A percentile compares a stretch with the other conserved stretches of the same genome.
phyloP scores from a whole-genome alignment of 92 coral and sea anemone species.

The Epizoanthus rinbou region DNA sequence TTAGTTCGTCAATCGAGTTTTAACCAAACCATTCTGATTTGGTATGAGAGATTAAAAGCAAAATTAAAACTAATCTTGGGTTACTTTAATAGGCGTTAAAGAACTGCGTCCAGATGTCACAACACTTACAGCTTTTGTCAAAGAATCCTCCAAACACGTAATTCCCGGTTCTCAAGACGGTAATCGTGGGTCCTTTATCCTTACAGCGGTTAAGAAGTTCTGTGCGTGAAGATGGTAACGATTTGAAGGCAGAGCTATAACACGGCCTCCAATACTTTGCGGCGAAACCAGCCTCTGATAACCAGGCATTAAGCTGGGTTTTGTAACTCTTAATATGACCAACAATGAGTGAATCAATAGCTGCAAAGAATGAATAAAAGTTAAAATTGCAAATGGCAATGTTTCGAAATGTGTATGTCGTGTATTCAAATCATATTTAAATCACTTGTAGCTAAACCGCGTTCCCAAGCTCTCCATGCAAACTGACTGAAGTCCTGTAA shows the following conservation, averaged over 20 bases:
- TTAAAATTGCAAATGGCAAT: no score
- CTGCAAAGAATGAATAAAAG: neutral
- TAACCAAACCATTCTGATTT: no score
- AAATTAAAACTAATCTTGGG: no score
- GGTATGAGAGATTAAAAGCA: no score
- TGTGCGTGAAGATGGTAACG: neutral
- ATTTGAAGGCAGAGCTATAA: neutral
- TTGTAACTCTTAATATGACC: slow-evolving; percentile 20
- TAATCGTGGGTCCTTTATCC: neutral
- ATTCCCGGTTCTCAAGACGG: slow-evolving; percentile 1
- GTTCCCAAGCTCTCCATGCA: no score
- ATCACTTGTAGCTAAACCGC: no score
- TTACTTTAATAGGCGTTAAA: no score
- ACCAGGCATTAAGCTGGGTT: slow-evolving; percentile 17
- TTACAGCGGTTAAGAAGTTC: neutral
- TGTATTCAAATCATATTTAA: no score
- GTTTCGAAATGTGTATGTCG: no score
- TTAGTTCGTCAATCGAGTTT: no score
- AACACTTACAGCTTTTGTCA: neutral
- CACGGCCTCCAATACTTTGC: slow-evolving; percentile 17
- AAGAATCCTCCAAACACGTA: slow-evolving; percentile 15
- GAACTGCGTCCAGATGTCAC: no score
- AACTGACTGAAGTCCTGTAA: no score
- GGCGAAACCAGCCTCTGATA: slow-evolving; percentile 2
- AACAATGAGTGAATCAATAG: neutral